Base-by-base conservation (phyloP, 1,140 invertebrate species). In the Bacillus rossius region DNA sequence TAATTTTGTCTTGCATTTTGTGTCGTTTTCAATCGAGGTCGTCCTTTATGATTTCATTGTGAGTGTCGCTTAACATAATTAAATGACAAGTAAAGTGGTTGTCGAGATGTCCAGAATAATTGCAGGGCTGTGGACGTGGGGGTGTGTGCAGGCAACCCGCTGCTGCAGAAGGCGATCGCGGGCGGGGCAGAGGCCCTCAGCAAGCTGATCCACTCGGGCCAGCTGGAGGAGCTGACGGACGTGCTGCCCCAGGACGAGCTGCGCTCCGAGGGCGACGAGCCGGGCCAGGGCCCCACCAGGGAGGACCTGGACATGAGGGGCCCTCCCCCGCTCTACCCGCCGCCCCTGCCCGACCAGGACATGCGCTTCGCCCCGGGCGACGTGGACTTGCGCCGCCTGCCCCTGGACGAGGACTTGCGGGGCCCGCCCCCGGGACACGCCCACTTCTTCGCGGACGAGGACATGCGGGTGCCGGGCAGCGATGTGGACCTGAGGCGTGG, bases 151-250 rank as follows among this genome's bases (percentile, higher is more conserved):
- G 82, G 86, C 10, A 87, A 86, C 25, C 87, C 86, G 2, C 83
- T 85, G 69, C 69, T 91, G 25, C 84, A 86, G 65, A 79, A 83
- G 55, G 86, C 84, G 0, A 88, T 91, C 62, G 74, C 79, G 13
- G 86, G 88, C 65, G 88, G 89, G n/a, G 79, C 83, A 14, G 80
- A 88, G 38, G 84, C 84, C 43, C 77, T 91, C 25, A 87, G 88
- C 67, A 86, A 84, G 69, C 84, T 84, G 57, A 84, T 91, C 16
- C 81, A 84, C 61, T 84, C 86, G 5, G 89, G 89, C 42, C 86
- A 87, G 71, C 81, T 91, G 55, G 86, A 88, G 70, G 87, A 91
- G 67, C 64, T 91, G 25, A 79, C 83, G 42, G 88, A 91, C 66
- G 81, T 90, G 1, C 84, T 88, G 64, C 85, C 76, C 47, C 78